A percentile compares a stretch with the other conserved stretches of the same genome.
These are phyloP conservation scores for Zhuqinia jingwanae DNA, from an alignment of 2,888 invertebrate genomes.

Conservation along the genomic window DNA sequence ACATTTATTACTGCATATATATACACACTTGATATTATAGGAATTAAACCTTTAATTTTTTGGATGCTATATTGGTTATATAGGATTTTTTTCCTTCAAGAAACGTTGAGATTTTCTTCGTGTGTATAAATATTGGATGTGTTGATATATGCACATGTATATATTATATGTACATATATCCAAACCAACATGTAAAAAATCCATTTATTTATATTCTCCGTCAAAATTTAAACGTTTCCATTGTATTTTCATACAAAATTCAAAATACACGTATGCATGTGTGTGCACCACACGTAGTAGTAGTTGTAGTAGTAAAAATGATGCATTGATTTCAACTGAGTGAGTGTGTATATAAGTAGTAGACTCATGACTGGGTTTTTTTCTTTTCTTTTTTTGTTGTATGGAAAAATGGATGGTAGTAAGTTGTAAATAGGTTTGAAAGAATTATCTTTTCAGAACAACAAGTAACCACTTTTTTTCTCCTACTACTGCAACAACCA, in stretches of 20 bases:
- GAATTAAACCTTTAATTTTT: constrained; percentile 37
- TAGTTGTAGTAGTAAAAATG: constrained; percentile 47
- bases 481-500: constrained; percentile 30
- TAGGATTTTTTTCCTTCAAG: background rate
- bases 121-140: background rate
- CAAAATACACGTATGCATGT: no score
- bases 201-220: constrained; percentile 39
- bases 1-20: no score
- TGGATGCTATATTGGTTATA: background rate
- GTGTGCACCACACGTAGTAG: background rate
- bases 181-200: constrained; percentile 22
- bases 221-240: constrained; percentile 38
- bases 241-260: constrained; percentile 43
- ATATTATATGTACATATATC: background rate
- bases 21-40: no score
- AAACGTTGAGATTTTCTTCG: background rate
- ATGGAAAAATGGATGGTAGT: no score
- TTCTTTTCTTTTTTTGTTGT: background rate
- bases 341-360: no score
- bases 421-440: constrained; percentile 49
- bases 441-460: constrained; percentile 42
- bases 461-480: constrained; percentile 65
- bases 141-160: background rate
- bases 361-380: constrained; percentile 14
- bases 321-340: constrained; percentile 68